Evolutionary conservation across 2,797 vertebrate genomes (phyloP), one percentile per base, ranked within the genome.

Genomic region (Dromococcyx pavoninus): DNA sequence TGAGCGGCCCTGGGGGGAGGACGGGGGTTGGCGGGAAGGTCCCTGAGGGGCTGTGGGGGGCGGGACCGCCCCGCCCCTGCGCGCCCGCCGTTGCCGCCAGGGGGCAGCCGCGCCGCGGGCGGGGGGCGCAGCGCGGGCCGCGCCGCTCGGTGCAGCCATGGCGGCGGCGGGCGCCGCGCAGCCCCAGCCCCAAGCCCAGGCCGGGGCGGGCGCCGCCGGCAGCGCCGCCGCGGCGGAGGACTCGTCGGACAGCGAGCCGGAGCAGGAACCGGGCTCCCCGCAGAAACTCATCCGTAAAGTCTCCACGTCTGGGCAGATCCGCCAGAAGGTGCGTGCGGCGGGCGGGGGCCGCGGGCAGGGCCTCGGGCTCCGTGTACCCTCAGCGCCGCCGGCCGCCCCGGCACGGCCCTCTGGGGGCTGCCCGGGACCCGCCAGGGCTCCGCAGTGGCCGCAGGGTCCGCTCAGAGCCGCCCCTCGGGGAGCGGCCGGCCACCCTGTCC

Each of bases 221-320:
- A 88, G 98, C 97, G 96, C n/a, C n/a, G n/a, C 97, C 94, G 97
- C 97, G 93, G 98, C 96, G 56, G 99, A 99, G 82, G 99, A 99
- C 94, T 99, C 99, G n/a, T 99, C 99, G 69, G 99, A 99, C 95
- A 99, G 99, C 92, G 99, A 99, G 78, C 98, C 98, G 86, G 99
- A 99, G 96, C 99, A 99, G 73, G 99, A 99, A 96, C 98, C 98
- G 60, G 98, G 99, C 65, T 98, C 98, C 28, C 98, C 98, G 73
- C 99, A 99, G 98, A 99, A 99, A 95, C 98, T 99, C 71, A 99
- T 99, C 93, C 98, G 99, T 48, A 99, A 99, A 97, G 99, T 99
- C 93, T 99, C 99, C 79, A 99, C 99, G 62, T 99, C 99, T 28
- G 99, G 99, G 22, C 99, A 99, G 97, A 99, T 99, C 97, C 98